Conservation (phyloP, 2,888 invertebrate species). For the Ctena decussata region DNA sequence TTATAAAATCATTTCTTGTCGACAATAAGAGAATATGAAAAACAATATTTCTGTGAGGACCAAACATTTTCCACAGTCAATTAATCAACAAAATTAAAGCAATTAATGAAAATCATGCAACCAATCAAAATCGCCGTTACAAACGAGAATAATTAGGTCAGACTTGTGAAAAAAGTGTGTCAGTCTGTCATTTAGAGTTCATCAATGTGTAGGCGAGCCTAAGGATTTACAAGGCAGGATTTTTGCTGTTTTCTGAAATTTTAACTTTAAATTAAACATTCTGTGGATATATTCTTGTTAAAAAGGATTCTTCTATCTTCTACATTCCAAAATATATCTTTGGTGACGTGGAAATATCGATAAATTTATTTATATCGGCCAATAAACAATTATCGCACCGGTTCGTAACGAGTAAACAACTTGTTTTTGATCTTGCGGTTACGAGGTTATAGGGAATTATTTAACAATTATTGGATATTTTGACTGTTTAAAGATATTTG, state of each 20-base stretch:
- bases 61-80: too few species aligned
- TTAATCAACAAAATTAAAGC: not conserved
- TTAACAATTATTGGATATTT: not conserved
- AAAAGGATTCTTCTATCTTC: not conserved
- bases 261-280: not conserved
- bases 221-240: constrained; percentile 42
- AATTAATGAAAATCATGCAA: not conserved
- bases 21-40: too few species aligned
- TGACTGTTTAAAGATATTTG: not conserved
- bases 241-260: constrained; percentile 35
- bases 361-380: not conserved
- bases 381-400: constrained; percentile 3
- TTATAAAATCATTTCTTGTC: too few species aligned
- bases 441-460: not conserved
- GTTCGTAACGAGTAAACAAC: not conserved
- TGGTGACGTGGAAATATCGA: not conserved
- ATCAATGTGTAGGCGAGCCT: constrained; percentile 59
- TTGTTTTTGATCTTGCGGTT: not conserved
- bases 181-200: constrained; percentile 79
- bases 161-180: constrained; percentile 73
- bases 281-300: not conserved
- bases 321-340: not conserved
- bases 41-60: too few species aligned
- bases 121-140: constrained; percentile 53
- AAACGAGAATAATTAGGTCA: constrained; percentile 49